A percentile compares a stretch with the other conserved stretches of the same genome.
phyloP scores from a whole-genome alignment of 2,797 vertebrate genomes.

The Rhinatrema bivittatum region DNA sequence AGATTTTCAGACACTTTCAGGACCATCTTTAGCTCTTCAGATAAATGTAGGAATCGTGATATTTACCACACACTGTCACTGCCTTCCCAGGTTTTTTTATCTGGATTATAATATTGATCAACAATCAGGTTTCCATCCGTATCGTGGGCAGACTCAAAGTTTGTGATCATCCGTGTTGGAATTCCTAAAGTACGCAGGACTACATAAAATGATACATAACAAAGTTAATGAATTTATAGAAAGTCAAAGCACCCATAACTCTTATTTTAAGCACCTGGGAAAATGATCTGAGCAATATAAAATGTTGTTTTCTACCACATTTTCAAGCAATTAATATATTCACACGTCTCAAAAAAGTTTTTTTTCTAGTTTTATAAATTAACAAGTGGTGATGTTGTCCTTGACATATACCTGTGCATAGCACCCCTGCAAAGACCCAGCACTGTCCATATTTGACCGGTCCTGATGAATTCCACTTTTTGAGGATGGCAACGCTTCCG shows the following conservation, averaged over 20 bases:
- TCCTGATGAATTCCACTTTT: slow-evolving; percentile 66
- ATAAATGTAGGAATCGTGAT: too few relatives aligned
- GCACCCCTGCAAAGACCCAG: slow-evolving; percentile 89
- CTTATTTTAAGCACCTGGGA: not conserved
- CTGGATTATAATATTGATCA: slow-evolving; percentile 57
- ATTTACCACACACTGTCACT: slow-evolving; percentile 79
- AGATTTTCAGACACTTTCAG: too few relatives aligned
- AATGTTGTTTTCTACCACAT: not conserved
- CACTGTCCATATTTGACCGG: slow-evolving; percentile 87
- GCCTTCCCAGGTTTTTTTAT: slow-evolving; percentile 37
- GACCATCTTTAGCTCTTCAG: too few relatives aligned
- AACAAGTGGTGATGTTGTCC: not conserved
- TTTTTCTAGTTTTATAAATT: not conserved
- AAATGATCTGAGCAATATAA: not conserved
- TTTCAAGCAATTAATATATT: not conserved
- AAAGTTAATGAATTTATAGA: not conserved
- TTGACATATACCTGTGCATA: slow-evolving; percentile 73
- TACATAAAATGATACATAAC: slow-evolving; percentile 19
- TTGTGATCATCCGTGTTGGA: slow-evolving; percentile 74
- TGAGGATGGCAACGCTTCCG: slow-evolving; percentile 79
- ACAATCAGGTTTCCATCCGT: slow-evolving; percentile 62
- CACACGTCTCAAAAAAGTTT: not conserved
- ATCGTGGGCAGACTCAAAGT: slow-evolving; percentile 80
- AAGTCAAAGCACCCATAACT: not conserved
- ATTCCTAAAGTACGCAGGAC: slow-evolving; percentile 80